Conservation (phyloP, 2,113 vertebrate genomes). For the Chamaetylas fuelleborni region DNA sequence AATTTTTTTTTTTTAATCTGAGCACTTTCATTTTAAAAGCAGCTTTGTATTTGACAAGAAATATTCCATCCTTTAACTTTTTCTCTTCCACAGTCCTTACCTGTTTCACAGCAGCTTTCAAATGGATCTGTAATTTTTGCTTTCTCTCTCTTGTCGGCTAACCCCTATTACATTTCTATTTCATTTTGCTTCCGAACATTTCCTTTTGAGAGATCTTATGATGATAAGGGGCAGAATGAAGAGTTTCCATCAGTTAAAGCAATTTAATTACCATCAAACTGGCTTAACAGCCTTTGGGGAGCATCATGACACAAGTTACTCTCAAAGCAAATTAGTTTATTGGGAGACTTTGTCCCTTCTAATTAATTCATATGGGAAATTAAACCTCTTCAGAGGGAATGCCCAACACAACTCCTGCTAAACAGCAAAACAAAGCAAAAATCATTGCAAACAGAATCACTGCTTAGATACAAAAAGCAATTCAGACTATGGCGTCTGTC, state of each 20-base stretch:
- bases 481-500: neutral
- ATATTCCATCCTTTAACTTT: neutral
- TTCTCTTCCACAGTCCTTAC: neutral
- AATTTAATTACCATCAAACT: neutral
- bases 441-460: neutral
- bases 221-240: neutral
- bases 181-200: neutral
- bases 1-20: neutral
- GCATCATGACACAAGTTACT: neutral
- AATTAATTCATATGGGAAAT: conserved; percentile 10
- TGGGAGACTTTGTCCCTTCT: neutral
- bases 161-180: neutral
- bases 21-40: neutral
- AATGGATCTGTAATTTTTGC: neutral
- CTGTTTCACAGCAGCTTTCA: neutral
- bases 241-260: neutral
- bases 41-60: neutral
- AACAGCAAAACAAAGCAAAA: neutral
- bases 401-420: neutral
- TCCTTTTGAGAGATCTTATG: neutral
- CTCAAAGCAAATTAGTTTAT: neutral
- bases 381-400: neutral
- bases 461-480: neutral
- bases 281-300: neutral
- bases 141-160: neutral